Percentiles rank a stretch among this genome's conserved stretches.
phyloP scores from a whole-genome alignment of 1,140 invertebrate species.

The Drosophila varians region DNA sequence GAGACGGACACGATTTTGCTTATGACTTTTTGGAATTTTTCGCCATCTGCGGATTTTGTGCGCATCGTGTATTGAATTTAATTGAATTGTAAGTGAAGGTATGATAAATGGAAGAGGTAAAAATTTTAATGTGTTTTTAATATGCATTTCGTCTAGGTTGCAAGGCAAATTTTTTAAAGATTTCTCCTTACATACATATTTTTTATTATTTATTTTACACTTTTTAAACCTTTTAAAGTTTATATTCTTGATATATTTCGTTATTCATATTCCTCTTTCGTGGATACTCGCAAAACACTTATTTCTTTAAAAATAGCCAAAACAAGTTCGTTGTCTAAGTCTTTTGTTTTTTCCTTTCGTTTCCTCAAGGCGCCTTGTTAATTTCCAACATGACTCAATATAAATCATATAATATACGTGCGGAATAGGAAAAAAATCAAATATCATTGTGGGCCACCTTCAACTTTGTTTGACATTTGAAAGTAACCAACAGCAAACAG shows the following conservation, averaged over 20 bases:
- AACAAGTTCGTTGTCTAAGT: conserved; percentile 67
- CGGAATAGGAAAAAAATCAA: conserved; percentile 31
- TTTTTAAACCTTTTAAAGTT: not conserved
- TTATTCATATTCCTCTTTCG: not conserved
- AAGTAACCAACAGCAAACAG: conserved; percentile 58
- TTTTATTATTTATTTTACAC: too few relatives aligned
- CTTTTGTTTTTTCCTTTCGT: conserved; percentile 58
- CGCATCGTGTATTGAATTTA: conserved; percentile 68
- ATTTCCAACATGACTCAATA: conserved; percentile 72
- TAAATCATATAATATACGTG: conserved; percentile 57
- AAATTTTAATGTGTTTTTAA: conserved; percentile 30
- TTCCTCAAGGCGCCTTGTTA: conserved; percentile 37
- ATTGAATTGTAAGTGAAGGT: conserved; percentile 58
- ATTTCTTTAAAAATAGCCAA: conserved; percentile 30
- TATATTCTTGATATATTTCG: not conserved
- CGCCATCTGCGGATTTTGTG: conserved; percentile 63
- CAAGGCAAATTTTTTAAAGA: too few relatives aligned
- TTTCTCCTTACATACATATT: not conserved
- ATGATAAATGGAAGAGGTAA: conserved; percentile 30
- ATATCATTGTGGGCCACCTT: conserved; percentile 74
- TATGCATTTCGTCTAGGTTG: conserved; percentile 24
- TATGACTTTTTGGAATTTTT: conserved; percentile 71
- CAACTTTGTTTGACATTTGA: conserved; percentile 80
- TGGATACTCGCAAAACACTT: not conserved
- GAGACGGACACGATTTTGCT: conserved; percentile 67